Evolutionary conservation across 2,888 invertebrate genomes (phyloP).

Genomic region (Agrochola lota): DNA sequence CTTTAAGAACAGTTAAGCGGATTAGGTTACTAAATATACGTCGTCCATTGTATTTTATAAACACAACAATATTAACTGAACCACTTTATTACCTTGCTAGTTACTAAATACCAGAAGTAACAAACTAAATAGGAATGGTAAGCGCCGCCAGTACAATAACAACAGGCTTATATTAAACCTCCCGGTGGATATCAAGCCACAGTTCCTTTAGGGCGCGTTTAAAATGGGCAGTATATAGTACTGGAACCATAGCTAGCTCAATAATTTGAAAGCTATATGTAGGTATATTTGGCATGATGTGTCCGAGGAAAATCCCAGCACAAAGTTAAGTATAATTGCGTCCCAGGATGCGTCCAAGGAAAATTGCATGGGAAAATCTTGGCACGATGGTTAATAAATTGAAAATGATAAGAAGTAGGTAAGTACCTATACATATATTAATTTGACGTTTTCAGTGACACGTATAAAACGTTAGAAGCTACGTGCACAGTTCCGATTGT

Average conservation of each 20-base stretch:
- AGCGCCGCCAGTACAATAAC: conserved; percentile 28
- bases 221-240: background rate
- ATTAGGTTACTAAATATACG: too few relatives aligned
- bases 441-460: too few relatives aligned
- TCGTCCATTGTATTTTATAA: too few relatives aligned
- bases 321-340: too few relatives aligned
- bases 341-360: too few relatives aligned
- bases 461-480: too few relatives aligned
- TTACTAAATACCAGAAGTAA: conserved; percentile 15
- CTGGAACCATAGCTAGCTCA: background rate
- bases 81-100: background rate
- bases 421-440: too few relatives aligned
- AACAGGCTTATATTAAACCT: conserved; percentile 43
- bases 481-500: too few relatives aligned
- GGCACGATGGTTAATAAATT: too few relatives aligned
- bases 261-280: background rate
- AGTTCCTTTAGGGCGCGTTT: conserved; percentile 6
- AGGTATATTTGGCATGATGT: background rate
- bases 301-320: background rate
- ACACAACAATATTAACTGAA: background rate
- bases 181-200: conserved; percentile 33
- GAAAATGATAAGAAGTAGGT: too few relatives aligned
- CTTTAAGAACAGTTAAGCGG: too few relatives aligned
- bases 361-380: too few relatives aligned
- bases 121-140: conserved; percentile 6